These are phyloP conservation scores for Ophioninae sp. DNA, from an alignment of 2,888 invertebrate genomes.

Conservation along the genomic window DNA sequence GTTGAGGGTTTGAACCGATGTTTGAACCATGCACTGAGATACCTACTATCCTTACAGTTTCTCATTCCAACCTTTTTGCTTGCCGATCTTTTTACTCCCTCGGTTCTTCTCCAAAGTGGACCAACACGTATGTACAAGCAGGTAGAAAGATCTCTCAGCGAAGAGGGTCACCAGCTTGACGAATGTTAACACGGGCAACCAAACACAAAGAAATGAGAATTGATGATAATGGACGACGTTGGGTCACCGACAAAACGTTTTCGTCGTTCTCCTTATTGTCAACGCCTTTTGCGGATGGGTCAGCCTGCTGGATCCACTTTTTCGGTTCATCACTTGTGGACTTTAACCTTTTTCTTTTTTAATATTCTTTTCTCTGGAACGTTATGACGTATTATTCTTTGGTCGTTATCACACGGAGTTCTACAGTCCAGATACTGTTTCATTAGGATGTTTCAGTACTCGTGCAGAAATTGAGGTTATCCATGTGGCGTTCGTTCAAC, in stretches of 20 bases:
- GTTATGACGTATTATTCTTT: too few relatives aligned
- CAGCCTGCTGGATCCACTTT: conserved; percentile 8
- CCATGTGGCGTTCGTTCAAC: too few relatives aligned
- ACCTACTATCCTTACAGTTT: conserved; percentile 27
- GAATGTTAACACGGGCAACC: neutral
- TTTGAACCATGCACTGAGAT: conserved; percentile 48
- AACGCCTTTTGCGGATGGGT: conserved; percentile 27
- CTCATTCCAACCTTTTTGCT: conserved; percentile 24
- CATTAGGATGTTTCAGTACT: too few relatives aligned
- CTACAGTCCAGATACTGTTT: too few relatives aligned
- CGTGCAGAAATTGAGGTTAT: too few relatives aligned
- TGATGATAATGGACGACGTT: conserved; percentile 23
- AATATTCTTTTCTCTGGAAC: neutral
- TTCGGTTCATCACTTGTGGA: neutral
- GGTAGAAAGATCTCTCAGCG: neutral
- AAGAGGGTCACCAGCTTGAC: neutral
- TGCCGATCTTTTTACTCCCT: neutral
- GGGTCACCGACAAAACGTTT: conserved; percentile 2
- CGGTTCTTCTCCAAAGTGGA: neutral
- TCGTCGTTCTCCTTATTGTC: conserved; percentile 43
- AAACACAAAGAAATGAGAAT: conserved; percentile 25
- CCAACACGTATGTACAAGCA: neutral
- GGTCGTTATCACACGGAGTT: too few relatives aligned
- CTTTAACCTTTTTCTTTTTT: neutral
- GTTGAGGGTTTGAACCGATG: conserved; percentile 30